Conservation (phyloP, 2,113 vertebrate genomes). For the Urocitellus parryii region DNA sequence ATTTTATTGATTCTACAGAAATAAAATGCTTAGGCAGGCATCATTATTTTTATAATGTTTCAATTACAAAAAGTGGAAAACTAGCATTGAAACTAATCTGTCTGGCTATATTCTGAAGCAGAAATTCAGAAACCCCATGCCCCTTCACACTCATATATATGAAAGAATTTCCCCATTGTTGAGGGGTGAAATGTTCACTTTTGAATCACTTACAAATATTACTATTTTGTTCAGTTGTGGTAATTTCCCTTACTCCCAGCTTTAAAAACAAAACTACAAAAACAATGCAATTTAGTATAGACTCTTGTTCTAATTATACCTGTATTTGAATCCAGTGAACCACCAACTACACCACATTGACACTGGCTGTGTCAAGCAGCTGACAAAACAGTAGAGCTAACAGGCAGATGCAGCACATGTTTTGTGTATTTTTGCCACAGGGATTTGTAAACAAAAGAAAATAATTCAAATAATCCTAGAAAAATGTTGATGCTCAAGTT, state of each 20-base stretch:
- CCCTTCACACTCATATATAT: background rate
- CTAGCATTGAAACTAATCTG: background rate
- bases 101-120: background rate
- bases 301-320: background rate
- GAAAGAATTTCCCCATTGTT: background rate
- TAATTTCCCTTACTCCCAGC: background rate
- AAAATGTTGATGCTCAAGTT: background rate
- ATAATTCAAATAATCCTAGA: background rate
- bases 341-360: background rate
- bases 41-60: background rate
- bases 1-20: background rate
- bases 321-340: background rate
- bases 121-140: background rate
- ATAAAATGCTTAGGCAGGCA: background rate
- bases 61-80: background rate
- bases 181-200: background rate
- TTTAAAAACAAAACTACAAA: background rate
- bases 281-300: background rate
- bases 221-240: background rate
- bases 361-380: background rate
- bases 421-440: background rate
- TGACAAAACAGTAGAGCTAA: background rate
- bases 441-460: background rate
- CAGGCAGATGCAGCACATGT: background rate
- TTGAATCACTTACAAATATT: background rate